phyloP scores from a whole-genome alignment of 1,140 invertebrate species.

The Saccostrea glomerata region DNA sequence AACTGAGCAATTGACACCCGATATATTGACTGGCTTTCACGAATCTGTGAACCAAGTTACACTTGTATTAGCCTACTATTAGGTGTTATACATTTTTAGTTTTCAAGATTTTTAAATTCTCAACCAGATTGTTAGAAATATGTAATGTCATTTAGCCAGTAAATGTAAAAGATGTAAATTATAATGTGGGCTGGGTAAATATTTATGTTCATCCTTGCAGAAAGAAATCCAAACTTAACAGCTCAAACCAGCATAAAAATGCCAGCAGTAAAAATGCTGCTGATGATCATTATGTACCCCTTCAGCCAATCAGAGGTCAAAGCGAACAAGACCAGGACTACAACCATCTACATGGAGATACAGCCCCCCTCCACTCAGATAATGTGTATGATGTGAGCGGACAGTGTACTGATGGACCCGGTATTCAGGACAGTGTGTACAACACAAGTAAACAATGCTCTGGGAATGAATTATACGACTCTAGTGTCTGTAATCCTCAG shows the following conservation, averaged over 20 bases:
- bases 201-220: background rate
- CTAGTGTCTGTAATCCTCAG: background rate
- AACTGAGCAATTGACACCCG: no score
- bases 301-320: background rate
- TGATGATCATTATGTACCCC: background rate
- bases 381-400: background rate
- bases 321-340: background rate
- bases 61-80: no score
- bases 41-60: no score
- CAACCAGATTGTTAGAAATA: no score
- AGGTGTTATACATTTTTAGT: no score
- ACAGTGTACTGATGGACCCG: background rate
- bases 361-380: background rate
- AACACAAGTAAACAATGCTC: background rate
- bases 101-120: no score
- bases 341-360: background rate
- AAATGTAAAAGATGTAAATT: no score
- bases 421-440: background rate
- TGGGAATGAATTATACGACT: background rate
- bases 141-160: no score
- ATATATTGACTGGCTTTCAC: no score
- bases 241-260: background rate
- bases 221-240: background rate
- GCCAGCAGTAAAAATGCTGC: background rate
- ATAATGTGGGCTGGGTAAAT: no score